These are phyloP conservation scores for Plestiodon gilberti DNA, from an alignment of 2,113 vertebrate species.

Conservation along the genomic window DNA sequence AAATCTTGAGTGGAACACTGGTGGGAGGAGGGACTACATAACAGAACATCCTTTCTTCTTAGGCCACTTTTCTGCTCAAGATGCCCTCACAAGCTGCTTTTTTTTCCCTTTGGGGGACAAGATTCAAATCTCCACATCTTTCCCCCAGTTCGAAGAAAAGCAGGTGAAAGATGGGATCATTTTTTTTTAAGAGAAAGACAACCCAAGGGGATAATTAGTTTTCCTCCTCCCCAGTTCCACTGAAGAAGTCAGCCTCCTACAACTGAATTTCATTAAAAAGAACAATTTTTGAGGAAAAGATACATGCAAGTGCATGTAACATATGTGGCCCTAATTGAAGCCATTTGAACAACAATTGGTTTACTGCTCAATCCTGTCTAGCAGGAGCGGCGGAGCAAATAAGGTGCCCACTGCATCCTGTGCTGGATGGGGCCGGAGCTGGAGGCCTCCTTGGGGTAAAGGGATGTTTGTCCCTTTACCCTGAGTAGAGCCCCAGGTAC, in stretches of 20 bases:
- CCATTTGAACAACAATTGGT: not conserved
- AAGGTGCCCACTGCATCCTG: too few species aligned
- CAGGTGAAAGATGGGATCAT: not conserved
- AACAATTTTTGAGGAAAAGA: conserved; percentile 12
- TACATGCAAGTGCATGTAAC: not conserved
- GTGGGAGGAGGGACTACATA: not conserved
- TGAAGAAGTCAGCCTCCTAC: not conserved
- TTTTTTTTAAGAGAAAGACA: not conserved
- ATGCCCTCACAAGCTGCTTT: too few species aligned
- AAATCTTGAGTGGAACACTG: not conserved
- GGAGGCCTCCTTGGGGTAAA: too few species aligned
- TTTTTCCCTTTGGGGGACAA: too few species aligned
- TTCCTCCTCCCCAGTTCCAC: not conserved
- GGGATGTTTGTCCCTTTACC: too few species aligned
- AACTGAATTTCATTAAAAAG: conserved; percentile 22
- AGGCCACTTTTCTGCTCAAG: not conserved
- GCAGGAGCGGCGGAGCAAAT: too few species aligned
- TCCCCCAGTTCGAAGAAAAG: not conserved
- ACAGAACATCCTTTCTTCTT: not conserved
- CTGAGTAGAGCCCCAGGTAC: too few species aligned
- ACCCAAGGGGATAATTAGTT: not conserved
- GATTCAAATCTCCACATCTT: too few species aligned
- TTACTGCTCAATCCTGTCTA: not conserved
- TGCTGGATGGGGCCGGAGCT: too few species aligned
- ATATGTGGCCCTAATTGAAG: conserved; percentile 22